Base-by-base conservation (phyloP, 2,797 vertebrate species). In the Muscicapa comitata region DNA sequence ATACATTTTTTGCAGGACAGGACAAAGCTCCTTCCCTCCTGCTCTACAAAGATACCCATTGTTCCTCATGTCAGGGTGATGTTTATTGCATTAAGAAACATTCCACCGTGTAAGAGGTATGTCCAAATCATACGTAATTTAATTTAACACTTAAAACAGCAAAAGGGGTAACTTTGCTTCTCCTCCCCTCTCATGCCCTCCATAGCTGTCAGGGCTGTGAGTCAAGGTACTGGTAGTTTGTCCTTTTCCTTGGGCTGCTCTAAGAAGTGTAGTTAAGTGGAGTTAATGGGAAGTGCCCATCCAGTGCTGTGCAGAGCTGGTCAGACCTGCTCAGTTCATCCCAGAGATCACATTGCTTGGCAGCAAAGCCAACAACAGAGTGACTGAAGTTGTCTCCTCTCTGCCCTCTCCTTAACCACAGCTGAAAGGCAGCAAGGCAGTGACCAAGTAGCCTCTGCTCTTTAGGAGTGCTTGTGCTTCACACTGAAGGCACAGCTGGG, bases 251-350 rank as follows among this genome's bases (percentile, higher is more conserved):
- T 14, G 31, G 24, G 35, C 54, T 43, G 29, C 33, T 66, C 15
- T 24, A 24, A 63, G 55, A 58, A 40, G 28, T 16, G 35, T 35
- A 35, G 35, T 35, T 35, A 35, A 0, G 0, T 3, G 1, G 42
- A 23, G 35, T 40, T 17, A 23, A 23, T 53, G n/a, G 38, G 29
- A 86, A 78, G 33, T 47, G 33, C 25, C 29, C 17, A 24, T 57
- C n/a, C 31, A 0, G 26, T n/a, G 38, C 31, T 45, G 7, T 29
- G 43, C 45, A 61, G 53, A 53, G 57, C 48, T 51, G 38, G 62
- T 66, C 55, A 83, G 29, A 78, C 67, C 51, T 43, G 43, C 55
- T 76, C 11, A 8, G 42, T 31, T 90, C 55, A 40, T 68, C 42
- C 38, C 40, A 17, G 51, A 48, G 35, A 23, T 77, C 50, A 33